These are phyloP conservation scores for Choloepus hoffmanni DNA, from an alignment of 2,113 vertebrate genomes.

Conservation along the genomic window DNA sequence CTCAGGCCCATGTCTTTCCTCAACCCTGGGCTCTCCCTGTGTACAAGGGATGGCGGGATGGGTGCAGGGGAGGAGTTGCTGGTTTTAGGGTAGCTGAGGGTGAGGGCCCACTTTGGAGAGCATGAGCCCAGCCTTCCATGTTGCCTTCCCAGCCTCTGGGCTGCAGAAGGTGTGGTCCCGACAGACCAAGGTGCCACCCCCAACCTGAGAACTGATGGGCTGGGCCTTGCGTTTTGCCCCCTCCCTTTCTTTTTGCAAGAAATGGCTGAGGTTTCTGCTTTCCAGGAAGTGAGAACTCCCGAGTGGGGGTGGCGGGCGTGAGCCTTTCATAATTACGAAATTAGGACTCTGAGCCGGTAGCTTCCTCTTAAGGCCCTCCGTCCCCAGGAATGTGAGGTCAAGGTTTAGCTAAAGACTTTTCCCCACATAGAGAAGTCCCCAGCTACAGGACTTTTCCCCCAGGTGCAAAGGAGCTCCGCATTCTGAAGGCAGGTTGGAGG, in stretches of 20 bases:
- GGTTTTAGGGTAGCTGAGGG: rapidly evolving
- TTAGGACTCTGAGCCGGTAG: neutral
- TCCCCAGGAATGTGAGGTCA: neutral
- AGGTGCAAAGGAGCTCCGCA: neutral
- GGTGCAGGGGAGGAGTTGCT: neutral
- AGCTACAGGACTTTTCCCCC: too few species aligned
- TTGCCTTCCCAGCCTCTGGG: neutral
- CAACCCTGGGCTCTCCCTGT: neutral
- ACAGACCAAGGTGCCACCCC: neutral
- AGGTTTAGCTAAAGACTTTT: neutral
- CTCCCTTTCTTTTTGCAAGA: conserved; percentile 34
- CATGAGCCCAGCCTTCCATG: rapidly evolving
- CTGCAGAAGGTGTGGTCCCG: neutral
- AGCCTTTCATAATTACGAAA: neutral
- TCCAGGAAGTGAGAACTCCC: conserved; percentile 48
- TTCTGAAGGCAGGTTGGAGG: neutral
- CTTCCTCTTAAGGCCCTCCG: neutral
- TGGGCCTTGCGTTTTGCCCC: neutral
- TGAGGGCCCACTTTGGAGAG: too few species aligned
- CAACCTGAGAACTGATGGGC: neutral
- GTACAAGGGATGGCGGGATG: neutral
- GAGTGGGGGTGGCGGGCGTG: rapidly evolving
- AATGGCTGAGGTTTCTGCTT: conserved; percentile 55
- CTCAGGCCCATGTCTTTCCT: too few species aligned
- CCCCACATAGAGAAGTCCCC: neutral